These are phyloP conservation scores for Odontesthes bonariensis DNA, from an alignment of 2,113 vertebrate species.

Conservation along the genomic window DNA sequence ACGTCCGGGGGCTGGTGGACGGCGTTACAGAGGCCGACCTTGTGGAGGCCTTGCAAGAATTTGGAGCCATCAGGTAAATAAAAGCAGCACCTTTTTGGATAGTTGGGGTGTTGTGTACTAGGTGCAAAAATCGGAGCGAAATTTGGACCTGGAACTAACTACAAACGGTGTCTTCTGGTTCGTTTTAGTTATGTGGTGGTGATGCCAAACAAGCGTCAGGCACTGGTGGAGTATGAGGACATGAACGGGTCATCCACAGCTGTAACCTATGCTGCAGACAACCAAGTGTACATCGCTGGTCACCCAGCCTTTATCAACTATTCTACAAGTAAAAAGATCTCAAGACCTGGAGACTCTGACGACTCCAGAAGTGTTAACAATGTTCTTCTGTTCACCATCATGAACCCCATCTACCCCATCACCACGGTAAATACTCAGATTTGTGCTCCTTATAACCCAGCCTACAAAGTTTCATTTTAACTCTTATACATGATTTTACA, in stretches of 20 bases:
- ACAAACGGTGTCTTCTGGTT: neutral
- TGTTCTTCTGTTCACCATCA: conserved; percentile 94
- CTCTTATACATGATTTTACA: too few species aligned
- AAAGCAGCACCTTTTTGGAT: neutral
- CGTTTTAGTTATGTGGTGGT: conserved; percentile 92
- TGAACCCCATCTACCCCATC: conserved; percentile 94
- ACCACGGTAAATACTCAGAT: conserved; percentile 82
- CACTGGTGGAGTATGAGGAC: conserved; percentile 95
- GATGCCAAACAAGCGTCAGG: conserved; percentile 97
- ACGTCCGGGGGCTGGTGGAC: conserved; percentile 93
- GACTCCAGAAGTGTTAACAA: conserved; percentile 95
- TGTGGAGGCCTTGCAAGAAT: conserved; percentile 94
- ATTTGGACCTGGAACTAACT: neutral
- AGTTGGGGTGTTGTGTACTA: neutral
- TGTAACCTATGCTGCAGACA: conserved; percentile 95
- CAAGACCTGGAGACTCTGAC: conserved; percentile 89
- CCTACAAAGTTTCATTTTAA: too few species aligned
- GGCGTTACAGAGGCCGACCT: conserved; percentile 94
- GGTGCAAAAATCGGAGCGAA: too few species aligned
- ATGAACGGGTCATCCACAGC: conserved; percentile 93
- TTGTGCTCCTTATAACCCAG: too few species aligned
- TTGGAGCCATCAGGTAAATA: conserved; percentile 92
- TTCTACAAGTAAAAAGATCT: conserved; percentile 98
- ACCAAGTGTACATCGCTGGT: conserved; percentile 95
- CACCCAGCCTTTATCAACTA: conserved; percentile 97